Conservation (phyloP, 2,797 vertebrate species). For the Cygnus olor region DNA sequence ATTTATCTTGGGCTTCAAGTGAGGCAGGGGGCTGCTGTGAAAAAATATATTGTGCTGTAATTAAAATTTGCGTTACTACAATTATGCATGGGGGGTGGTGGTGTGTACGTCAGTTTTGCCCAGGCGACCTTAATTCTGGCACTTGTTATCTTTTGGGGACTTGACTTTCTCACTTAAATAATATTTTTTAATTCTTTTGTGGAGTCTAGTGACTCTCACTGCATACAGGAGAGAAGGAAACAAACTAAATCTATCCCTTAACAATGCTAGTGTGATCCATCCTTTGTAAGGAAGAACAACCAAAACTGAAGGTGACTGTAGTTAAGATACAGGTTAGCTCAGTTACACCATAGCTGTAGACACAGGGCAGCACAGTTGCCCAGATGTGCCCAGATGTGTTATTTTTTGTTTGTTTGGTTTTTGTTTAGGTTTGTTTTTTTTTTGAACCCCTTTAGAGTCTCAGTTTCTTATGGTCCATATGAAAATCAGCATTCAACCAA, state of each 20-base stretch:
- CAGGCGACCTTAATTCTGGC: neutral
- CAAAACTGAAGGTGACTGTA: neutral
- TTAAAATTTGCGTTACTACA: slow-evolving; percentile 48
- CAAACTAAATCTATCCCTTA: neutral
- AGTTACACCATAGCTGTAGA: neutral
- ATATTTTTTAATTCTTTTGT: neutral
- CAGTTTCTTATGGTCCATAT: neutral
- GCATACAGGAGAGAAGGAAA: neutral
- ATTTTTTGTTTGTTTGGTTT: neutral
- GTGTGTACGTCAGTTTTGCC: slow-evolving; percentile 12
- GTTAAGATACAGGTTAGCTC: neutral
- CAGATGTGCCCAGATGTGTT: neutral
- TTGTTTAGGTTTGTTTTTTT: neutral
- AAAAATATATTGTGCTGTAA: slow-evolving; percentile 37
- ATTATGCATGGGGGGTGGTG: neutral
- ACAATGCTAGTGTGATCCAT: neutral
- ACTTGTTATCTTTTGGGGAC: neutral
- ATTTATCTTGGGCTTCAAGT: slow-evolving; percentile 54
- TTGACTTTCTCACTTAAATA: neutral
- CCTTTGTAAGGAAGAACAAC: neutral
- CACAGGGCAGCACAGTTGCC: neutral
- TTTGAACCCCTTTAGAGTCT: neutral
- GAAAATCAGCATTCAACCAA: neutral
- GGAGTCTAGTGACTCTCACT: neutral
- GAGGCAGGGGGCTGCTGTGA: neutral